These are phyloP conservation scores for Lophura nycthemera DNA, from an alignment of 2,113 vertebrate species.

Conservation along the genomic window DNA sequence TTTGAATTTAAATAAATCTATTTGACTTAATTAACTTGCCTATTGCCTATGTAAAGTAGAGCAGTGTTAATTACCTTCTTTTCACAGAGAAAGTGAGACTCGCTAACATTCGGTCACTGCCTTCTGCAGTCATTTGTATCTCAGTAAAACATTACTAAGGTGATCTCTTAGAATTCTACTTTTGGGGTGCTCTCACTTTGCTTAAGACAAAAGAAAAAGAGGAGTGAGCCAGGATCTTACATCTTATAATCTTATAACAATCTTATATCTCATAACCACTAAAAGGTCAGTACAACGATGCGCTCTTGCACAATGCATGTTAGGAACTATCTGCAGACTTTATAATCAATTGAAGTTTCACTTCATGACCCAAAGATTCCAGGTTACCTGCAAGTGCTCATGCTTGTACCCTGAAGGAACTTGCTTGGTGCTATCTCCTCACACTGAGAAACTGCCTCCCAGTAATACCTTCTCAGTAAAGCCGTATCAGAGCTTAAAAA, in stretches of 20 bases:
- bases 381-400: neutral
- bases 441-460: neutral
- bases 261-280: neutral
- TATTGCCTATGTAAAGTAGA: neutral
- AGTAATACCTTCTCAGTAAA: neutral
- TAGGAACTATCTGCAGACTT: neutral
- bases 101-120: neutral
- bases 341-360: neutral
- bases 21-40: conserved; percentile 30
- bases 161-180: neutral
- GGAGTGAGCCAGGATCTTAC: neutral
- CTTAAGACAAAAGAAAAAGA: neutral
- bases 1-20: conserved; percentile 2
- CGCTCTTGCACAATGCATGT: neutral
- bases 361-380: neutral
- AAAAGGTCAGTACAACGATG: neutral
- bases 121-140: neutral
- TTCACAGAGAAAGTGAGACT: neutral
- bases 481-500: neutral
- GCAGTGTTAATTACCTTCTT: conserved; percentile 8
- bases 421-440: neutral
- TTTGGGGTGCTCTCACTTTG: neutral
- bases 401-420: neutral
- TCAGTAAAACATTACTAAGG: neutral
- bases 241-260: neutral